Evolutionary conservation across 2,888 invertebrate species (phyloP).

Genomic region (Sinopyrophorus schimmeli): DNA sequence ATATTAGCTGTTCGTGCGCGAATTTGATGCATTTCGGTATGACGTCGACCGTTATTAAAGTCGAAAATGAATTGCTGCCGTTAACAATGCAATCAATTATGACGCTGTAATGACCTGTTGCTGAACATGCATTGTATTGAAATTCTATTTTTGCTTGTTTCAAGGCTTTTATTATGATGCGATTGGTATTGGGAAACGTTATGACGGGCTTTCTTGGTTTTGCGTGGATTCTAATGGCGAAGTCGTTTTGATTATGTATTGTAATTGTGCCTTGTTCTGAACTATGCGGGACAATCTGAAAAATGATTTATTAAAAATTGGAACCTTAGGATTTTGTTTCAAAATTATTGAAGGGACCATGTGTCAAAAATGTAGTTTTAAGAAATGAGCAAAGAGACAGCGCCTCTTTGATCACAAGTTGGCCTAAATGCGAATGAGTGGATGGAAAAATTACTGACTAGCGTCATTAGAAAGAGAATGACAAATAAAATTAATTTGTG

Average conservation of each 20-base stretch:
- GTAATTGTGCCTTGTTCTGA: slow-evolving; percentile 41
- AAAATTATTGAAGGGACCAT: no score
- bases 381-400: no score
- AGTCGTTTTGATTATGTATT: slow-evolving; percentile 51
- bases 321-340: no score
- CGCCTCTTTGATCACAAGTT: no score
- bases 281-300: slow-evolving; percentile 7
- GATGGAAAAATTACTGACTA: no score
- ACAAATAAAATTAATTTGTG: no score
- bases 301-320: not conserved
- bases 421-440: no score
- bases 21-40: slow-evolving; percentile 49
- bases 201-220: slow-evolving; percentile 37
- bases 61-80: slow-evolving; percentile 51
- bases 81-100: slow-evolving; percentile 54
- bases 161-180: slow-evolving; percentile 34
- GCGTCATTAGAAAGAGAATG: no score
- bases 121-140: slow-evolving; percentile 39
- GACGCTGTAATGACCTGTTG: slow-evolving; percentile 46
- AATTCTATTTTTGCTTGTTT: slow-evolving; percentile 37
- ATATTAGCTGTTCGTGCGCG: slow-evolving; percentile 42
- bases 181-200: slow-evolving; percentile 36
- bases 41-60: slow-evolving; percentile 53
- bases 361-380: no score
- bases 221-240: slow-evolving; percentile 44